Evolutionary conservation across 92 coral and sea anemone species (phyloP), one percentile per base, ranked within the genome.

Genomic region (Porites divaricata): DNA sequence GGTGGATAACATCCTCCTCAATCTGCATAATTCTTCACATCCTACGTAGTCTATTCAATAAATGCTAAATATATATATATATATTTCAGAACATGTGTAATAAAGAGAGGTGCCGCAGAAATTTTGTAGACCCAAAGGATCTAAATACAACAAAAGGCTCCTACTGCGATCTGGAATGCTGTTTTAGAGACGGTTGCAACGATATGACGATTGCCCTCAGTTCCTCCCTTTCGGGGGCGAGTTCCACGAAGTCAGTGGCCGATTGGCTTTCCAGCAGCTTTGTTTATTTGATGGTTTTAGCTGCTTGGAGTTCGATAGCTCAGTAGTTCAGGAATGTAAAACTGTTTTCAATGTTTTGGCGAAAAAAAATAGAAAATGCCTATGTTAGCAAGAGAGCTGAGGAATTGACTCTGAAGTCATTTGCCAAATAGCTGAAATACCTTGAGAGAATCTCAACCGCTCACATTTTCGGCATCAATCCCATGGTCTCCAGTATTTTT

Each of bases 181-280:
- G 83, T n/a, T 1, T 11, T 14, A 28, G 12, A 25, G 84, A 80
- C 66, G 16, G 1, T 11, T 80, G 84, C 53, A 80, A 80, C 64
- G 2, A 2, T 67, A 75, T 28, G 41, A 28, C 41, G 4, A 28
- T 28, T 28, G 41, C 41, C 5, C 41, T 0, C 41, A 4, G 4
- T 28, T 28, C 0, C 41, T 4, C 41, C n/a, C n/a, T n/a, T n/a
- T n/a, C n/a, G n/a, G n/a, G n/a, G n/a, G n/a, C n/a, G n/a, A n/a
- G n/a, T n/a, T n/a, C n/a, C n/a, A n/a, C n/a, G n/a, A n/a, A n/a
- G n/a, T n/a, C n/a, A n/a, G n/a, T n/a, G n/a, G n/a, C n/a, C n/a
- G n/a, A n/a, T n/a, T n/a, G 20, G 6, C 24, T 10, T 2, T 6
- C 63, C 52, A 7, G 26, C 8, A 22, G 65, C 50, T 75, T 41